phyloP scores from a whole-genome alignment of 1,140 invertebrate genomes.

The Ylistrum balloti region DNA sequence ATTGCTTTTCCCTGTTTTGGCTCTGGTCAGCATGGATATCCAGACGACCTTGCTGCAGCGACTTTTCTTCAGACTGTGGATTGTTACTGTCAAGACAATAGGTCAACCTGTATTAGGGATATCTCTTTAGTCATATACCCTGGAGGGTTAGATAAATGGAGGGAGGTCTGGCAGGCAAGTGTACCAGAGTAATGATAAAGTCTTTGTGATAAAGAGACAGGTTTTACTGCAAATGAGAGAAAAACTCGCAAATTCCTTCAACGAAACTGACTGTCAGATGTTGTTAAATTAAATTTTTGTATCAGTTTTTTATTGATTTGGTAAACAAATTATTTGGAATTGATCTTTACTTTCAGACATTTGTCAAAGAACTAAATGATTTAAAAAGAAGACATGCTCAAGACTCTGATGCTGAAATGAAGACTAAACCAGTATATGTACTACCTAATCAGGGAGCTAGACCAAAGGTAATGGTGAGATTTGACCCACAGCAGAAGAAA shows the following conservation, averaged over 20 bases:
- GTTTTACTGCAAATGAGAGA: too few species aligned
- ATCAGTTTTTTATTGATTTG: too few species aligned
- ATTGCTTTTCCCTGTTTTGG: neutral
- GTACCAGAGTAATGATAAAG: too few species aligned
- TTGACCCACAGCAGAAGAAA: neutral
- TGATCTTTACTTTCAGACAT: neutral
- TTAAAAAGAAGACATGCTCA: neutral
- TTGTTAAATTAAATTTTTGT: too few species aligned
- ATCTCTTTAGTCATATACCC: neutral
- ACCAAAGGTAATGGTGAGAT: neutral
- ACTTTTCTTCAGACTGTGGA: neutral
- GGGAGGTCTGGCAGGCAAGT: neutral
- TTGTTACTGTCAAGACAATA: neutral
- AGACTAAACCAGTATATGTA: neutral
- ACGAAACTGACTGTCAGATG: too few species aligned
- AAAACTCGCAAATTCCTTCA: too few species aligned
- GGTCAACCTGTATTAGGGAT: neutral
- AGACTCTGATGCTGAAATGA: neutral
- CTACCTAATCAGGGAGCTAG: neutral
- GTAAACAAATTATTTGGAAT: too few species aligned
- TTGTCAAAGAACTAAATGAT: neutral
- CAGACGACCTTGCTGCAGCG: neutral
- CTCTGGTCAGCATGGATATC: neutral
- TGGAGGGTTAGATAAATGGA: neutral
- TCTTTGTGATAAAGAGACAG: too few species aligned